These are phyloP conservation scores for Siniperca knerii DNA, from an alignment of 2,113 vertebrate genomes.

Conservation along the genomic window DNA sequence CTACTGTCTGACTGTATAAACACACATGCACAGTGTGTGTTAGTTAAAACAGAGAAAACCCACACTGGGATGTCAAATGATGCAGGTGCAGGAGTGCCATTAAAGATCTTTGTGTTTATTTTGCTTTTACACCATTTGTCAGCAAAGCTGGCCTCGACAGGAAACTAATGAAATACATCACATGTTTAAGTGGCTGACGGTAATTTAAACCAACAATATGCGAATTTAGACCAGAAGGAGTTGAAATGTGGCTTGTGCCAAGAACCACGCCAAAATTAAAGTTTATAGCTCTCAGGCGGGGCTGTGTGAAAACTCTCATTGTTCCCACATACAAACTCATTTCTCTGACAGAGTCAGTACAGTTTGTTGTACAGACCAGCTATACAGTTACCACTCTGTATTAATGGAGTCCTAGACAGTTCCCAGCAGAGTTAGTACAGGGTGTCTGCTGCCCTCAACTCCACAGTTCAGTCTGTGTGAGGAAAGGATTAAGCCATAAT, in stretches of 20 bases:
- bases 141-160: not conserved
- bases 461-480: slow-evolving; percentile 46
- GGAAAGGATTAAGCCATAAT: slow-evolving; percentile 75
- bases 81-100: slow-evolving; percentile 32
- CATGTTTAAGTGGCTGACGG: not conserved
- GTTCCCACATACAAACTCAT: slow-evolving; percentile 22
- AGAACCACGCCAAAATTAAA: not conserved
- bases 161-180: not conserved
- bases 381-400: slow-evolving; percentile 25
- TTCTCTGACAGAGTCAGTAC: slow-evolving; percentile 32
- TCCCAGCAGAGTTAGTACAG: slow-evolving; percentile 38
- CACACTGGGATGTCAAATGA: slow-evolving; percentile 3
- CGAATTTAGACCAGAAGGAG: slow-evolving; percentile 7
- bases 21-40: slow-evolving; percentile 5
- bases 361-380: slow-evolving; percentile 18
- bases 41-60: not conserved
- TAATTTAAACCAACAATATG: not conserved
- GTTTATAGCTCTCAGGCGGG: not conserved
- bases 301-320: slow-evolving; percentile 29
- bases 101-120: slow-evolving; percentile 18
- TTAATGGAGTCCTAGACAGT: slow-evolving; percentile 28
- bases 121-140: slow-evolving; percentile 2
- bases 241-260: slow-evolving; percentile 9
- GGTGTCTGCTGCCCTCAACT: slow-evolving; percentile 43
- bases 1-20: not conserved